These are phyloP conservation scores for Poecilobothrus nobilitatus DNA, from an alignment of 2,888 invertebrate species.

Conservation along the genomic window DNA sequence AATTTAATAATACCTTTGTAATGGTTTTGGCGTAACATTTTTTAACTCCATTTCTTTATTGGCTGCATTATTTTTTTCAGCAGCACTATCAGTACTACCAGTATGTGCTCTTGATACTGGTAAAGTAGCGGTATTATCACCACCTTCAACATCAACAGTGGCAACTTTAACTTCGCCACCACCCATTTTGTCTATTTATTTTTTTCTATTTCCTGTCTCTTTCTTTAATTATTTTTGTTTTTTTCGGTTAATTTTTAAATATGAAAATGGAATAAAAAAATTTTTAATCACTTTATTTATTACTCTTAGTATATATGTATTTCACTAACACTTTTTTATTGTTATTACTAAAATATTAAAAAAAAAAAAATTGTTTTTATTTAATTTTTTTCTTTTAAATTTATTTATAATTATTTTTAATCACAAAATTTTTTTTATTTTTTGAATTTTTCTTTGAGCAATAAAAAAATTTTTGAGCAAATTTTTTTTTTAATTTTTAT, in stretches of 20 bases:
- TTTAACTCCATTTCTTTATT: constrained; percentile 83
- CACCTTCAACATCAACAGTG: constrained; percentile 77
- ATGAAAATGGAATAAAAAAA: not conserved
- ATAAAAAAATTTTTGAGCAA: not conserved
- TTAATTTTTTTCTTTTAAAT: not conserved
- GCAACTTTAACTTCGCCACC: constrained; percentile 79
- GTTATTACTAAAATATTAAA: not conserved
- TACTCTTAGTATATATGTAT: too few species aligned
- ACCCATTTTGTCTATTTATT: constrained; percentile 43
- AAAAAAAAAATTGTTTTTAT: not conserved
- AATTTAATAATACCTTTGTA: constrained; percentile 63
- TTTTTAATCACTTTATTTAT: not conserved
- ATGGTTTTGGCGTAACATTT: constrained; percentile 74
- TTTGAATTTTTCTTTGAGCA: not conserved
- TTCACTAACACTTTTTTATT: not conserved
- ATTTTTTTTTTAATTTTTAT: not conserved
- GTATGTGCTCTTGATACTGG: constrained; percentile 68
- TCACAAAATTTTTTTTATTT: not conserved
- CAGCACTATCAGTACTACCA: constrained; percentile 62
- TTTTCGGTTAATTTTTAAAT: constrained; percentile 10
- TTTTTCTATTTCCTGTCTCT: constrained; percentile 2
- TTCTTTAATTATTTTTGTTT: not conserved
- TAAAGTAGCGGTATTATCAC: constrained; percentile 83
- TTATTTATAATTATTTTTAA: not conserved
- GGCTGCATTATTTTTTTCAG: constrained; percentile 72